phyloP scores from a whole-genome alignment of 2,888 invertebrate species.

The Barypeithes pellucidus region DNA sequence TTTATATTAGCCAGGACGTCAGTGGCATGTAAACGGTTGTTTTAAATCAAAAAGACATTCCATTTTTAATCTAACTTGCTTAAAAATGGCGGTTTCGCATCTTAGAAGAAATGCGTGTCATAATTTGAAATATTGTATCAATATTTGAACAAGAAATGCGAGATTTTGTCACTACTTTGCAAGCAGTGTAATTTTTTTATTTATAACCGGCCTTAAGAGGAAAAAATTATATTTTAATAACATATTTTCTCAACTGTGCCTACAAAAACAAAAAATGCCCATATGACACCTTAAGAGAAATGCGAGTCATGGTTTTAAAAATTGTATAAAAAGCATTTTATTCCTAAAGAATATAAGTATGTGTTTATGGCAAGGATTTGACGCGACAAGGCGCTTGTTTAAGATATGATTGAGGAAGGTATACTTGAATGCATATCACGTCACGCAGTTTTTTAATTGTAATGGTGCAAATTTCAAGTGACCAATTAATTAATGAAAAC shows the following conservation, averaged over 20 bases:
- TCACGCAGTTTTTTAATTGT: neutral
- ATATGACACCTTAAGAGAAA: neutral
- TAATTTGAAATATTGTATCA: neutral
- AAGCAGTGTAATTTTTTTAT: no score
- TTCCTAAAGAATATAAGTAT: no score
- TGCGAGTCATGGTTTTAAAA: neutral
- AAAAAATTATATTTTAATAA: no score
- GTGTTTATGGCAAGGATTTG: neutral
- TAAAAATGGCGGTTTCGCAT: neutral
- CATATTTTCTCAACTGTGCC: no score
- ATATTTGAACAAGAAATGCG: no score
- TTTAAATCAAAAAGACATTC: no score
- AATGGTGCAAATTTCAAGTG: neutral
- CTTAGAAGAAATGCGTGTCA: neutral
- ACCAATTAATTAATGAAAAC: neutral
- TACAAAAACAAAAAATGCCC: no score
- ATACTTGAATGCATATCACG: neutral
- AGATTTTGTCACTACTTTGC: no score
- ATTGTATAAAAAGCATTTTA: constrained; percentile 4
- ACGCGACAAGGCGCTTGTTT: neutral
- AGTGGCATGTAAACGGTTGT: no score
- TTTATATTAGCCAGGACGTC: no score
- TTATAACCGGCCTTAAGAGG: no score
- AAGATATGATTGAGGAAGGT: neutral
- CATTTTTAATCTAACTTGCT: no score